phyloP scores from a whole-genome alignment of 2,113 vertebrate genomes.

The Hippocampus abdominalis region DNA sequence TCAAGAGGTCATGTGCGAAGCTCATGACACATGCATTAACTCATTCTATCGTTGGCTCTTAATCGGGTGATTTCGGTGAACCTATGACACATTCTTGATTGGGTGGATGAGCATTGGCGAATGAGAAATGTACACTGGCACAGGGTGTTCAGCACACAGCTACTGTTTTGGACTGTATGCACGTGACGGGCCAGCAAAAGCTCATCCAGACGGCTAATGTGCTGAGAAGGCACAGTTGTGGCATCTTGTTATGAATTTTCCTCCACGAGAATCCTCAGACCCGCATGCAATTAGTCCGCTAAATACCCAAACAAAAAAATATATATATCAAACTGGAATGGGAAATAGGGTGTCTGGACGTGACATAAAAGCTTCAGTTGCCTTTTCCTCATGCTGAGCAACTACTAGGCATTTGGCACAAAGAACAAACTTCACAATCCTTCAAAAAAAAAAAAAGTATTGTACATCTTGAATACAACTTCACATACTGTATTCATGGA shows the following conservation, averaged over 20 bases:
- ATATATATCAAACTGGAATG: not conserved
- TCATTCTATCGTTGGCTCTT: not conserved
- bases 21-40: not conserved
- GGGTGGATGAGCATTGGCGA: not conserved
- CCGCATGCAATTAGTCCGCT: too few relatives aligned
- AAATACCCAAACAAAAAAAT: not conserved
- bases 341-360: not conserved
- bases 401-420: conserved; percentile 13
- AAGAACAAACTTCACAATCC: conserved; percentile 1
- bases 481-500: not conserved
- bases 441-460: not conserved
- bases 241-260: not conserved
- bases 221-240: conserved; percentile 21
- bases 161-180: not conserved
- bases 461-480: not conserved
- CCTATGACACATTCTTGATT: not conserved
- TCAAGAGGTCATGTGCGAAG: not conserved
- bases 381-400: not conserved
- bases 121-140: not conserved
- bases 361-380: not conserved
- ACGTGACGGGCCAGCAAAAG: not conserved
- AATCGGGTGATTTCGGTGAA: not conserved
- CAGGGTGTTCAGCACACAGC: not conserved
- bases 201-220: conserved; percentile 10
- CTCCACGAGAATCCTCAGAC: not conserved